Conservation (phyloP, 2,113 vertebrate species). For the Hemicordylus capensis region DNA sequence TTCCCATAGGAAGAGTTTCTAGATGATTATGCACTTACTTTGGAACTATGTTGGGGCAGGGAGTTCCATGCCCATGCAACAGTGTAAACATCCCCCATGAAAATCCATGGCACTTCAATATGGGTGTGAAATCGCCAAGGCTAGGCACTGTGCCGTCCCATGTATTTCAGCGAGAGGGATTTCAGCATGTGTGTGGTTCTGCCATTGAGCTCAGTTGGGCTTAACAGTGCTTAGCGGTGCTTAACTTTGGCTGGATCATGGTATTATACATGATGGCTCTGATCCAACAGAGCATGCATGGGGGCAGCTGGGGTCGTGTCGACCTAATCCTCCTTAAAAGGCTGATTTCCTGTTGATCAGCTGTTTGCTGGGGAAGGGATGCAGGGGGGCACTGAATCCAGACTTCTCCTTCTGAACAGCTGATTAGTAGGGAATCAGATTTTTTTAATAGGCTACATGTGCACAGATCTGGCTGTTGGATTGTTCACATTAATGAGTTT, state of each 20-base stretch:
- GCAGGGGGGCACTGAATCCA: neutral
- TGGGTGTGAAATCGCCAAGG: neutral
- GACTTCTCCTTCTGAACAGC: neutral
- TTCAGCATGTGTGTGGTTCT: neutral
- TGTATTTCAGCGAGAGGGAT: neutral
- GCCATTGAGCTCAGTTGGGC: neutral
- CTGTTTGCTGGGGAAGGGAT: neutral
- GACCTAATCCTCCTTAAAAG: neutral
- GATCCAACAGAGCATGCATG: neutral
- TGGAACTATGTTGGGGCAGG: neutral
- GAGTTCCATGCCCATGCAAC: too few species aligned
- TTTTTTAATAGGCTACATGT: neutral
- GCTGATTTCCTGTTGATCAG: neutral
- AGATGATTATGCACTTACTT: neutral
- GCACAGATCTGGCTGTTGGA: neutral
- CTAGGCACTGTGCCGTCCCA: neutral
- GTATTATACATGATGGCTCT: neutral
- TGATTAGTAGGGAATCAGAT: neutral
- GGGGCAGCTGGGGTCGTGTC: neutral
- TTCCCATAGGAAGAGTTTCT: neutral
- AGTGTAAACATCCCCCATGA: neutral
- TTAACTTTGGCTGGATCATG: neutral
- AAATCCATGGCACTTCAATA: neutral
- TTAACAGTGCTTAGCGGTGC: neutral
- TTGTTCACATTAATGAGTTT: neutral